phyloP scores from a whole-genome alignment of 2,113 vertebrate genomes.

The Empidonax alnorum region DNA sequence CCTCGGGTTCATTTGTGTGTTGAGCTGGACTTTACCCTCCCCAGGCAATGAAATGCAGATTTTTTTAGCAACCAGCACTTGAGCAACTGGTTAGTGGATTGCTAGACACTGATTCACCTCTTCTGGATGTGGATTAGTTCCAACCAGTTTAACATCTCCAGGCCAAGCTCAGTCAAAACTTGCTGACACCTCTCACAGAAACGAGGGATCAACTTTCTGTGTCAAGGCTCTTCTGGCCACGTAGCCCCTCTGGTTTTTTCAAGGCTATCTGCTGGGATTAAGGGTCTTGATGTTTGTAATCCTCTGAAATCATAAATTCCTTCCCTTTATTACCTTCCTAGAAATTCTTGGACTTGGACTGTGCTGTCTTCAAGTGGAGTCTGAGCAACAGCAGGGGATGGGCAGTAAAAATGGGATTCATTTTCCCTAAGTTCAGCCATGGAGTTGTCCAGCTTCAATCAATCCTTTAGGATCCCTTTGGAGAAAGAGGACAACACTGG shows the following conservation, averaged over 20 bases:
- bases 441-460: background rate
- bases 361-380: background rate
- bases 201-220: background rate
- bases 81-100: background rate
- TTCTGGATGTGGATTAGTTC: conserved; percentile 23
- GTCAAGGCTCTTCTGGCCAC: background rate
- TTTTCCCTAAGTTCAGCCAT: background rate
- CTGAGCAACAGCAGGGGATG: background rate
- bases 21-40: background rate
- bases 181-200: conserved; percentile 1
- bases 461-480: background rate
- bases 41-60: background rate
- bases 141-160: conserved; percentile 6
- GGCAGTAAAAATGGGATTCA: background rate
- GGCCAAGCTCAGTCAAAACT: background rate
- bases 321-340: background rate
- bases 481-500: background rate
- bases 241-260: background rate
- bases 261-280: background rate
- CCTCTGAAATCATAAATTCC: background rate
- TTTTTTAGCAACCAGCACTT: background rate
- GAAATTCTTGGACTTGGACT: background rate
- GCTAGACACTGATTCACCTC: conserved; percentile 54
- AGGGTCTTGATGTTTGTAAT: background rate
- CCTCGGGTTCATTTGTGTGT: background rate